Evolutionary conservation across 2,888 invertebrate genomes (phyloP), one percentile per base, ranked within the genome.

Genomic region (Saturnia japonica): DNA sequence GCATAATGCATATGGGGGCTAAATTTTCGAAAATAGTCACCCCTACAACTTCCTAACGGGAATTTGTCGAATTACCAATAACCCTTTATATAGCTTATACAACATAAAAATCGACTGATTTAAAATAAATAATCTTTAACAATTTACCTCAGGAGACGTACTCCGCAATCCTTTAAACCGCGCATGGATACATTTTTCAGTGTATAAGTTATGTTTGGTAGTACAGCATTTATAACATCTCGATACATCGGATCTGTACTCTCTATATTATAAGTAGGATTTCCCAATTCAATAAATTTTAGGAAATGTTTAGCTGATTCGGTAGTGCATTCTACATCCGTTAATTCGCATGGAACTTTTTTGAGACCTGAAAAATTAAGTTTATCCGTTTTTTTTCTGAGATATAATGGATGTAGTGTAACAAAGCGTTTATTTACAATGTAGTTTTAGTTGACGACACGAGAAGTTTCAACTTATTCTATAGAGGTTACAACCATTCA

Each of bases 231-330:
- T 62, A 81, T 73, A 8, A 40, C 40, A 19, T 82, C 76, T 1
- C 76, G 28, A 8, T 71, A 22, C 1, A 87, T 54, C 1, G 86
- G 85, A 7, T 88, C 86, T 2, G 79, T 77, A n/a, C 76, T 19
- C 6, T 76, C 74, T 6, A 81, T 68, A 0, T 76, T 79, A 0
- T 78, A 68, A 0, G 77, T 75, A 16, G 78, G 77, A 9, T 74
- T 71, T 9, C 83, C 86, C 1, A 51, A 25, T n/a, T 74, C 54
- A n/a, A 74, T 57, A 9, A 68, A 9, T 1, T 51, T 9, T 47
- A 69, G 74, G 12, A 40, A 25, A 45, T 45, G 28, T 14, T 51
- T 42, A 1, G 71, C 45, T 19, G 73, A n/a, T 7, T 72, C 16
- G 1, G 73, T 72, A 3, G 74, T 51, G 54, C 78, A 86, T 19